phyloP scores from a whole-genome alignment of 1,140 invertebrate species.

The Trichonephila clavata region DNA sequence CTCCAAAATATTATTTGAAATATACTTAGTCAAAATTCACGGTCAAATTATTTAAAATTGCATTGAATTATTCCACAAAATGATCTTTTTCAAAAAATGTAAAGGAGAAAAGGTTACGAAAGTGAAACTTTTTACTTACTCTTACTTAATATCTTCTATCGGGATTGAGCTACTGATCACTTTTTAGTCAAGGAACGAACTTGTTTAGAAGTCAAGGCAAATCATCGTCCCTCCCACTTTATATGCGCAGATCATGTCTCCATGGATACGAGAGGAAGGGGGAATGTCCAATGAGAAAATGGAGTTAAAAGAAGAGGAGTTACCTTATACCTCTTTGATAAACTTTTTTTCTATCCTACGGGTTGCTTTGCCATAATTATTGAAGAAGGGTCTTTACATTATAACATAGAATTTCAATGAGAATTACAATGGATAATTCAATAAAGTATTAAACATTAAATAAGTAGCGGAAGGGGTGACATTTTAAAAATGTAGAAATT shows the following conservation, averaged over 20 bases:
- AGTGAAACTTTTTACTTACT: background rate
- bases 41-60: too few species aligned
- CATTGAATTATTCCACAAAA: too few species aligned
- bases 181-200: background rate
- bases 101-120: too few species aligned
- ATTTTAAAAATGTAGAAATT: too few species aligned
- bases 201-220: constrained; percentile 52
- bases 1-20: too few species aligned
- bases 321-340: background rate
- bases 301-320: background rate
- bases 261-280: constrained; percentile 31
- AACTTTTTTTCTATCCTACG: background rate
- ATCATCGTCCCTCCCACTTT: constrained; percentile 29
- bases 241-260: constrained; percentile 16
- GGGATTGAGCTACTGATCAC: background rate
- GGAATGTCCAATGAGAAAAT: constrained; percentile 3
- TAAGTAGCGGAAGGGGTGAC: too few species aligned
- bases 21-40: too few species aligned
- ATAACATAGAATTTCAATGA: too few species aligned
- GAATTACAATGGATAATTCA: too few species aligned
- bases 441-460: too few species aligned
- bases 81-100: too few species aligned
- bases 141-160: background rate
- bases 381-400: too few species aligned
- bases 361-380: background rate